Percentiles rank a stretch among this genome's conserved stretches.
Evolutionary conservation across 1,140 invertebrate species (phyloP).

Genomic region (Theocolax elegans): DNA sequence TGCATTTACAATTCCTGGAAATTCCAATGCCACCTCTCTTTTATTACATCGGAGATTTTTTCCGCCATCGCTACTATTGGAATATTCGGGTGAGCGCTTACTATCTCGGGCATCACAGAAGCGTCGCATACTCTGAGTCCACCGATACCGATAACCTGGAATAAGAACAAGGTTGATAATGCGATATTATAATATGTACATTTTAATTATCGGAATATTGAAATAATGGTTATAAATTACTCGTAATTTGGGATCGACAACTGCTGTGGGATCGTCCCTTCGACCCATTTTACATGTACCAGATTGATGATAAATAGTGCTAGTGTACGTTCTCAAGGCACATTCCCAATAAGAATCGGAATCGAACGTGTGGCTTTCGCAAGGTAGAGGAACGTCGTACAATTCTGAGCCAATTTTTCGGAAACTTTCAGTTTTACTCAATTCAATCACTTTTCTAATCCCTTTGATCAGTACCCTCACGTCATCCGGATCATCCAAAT

Average conservation of each 20-base stretch:
- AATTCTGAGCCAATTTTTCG: constrained; percentile 71
- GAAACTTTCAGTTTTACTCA: constrained; percentile 72
- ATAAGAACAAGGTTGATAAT: too few relatives aligned
- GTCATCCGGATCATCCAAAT: constrained; percentile 76
- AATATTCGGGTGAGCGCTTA: constrained; percentile 1
- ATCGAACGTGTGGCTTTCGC: constrained; percentile 70
- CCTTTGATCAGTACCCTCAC: constrained; percentile 74
- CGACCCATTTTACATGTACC: too few relatives aligned
- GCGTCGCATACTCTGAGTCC: constrained; percentile 8
- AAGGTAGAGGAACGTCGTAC: constrained; percentile 70
- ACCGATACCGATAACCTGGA: constrained; percentile 47
- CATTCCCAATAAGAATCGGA: constrained; percentile 17
- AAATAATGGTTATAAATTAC: neutral
- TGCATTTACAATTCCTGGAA: too few relatives aligned
- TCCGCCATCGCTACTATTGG: constrained; percentile 4
- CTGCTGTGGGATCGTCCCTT: neutral
- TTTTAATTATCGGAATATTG: too few relatives aligned
- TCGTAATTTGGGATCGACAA: neutral
- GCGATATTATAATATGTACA: too few relatives aligned
- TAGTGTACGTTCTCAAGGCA: neutral
- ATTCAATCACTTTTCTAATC: constrained; percentile 70
- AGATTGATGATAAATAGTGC: too few relatives aligned
- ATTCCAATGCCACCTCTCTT: neutral
- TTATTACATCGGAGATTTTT: constrained; percentile 17
- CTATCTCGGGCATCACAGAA: constrained; percentile 4